Percentiles rank a stretch among this genome's conserved stretches.
phyloP scores from a whole-genome alignment of 2,888 invertebrate genomes.

The Thymelicus lineola region DNA sequence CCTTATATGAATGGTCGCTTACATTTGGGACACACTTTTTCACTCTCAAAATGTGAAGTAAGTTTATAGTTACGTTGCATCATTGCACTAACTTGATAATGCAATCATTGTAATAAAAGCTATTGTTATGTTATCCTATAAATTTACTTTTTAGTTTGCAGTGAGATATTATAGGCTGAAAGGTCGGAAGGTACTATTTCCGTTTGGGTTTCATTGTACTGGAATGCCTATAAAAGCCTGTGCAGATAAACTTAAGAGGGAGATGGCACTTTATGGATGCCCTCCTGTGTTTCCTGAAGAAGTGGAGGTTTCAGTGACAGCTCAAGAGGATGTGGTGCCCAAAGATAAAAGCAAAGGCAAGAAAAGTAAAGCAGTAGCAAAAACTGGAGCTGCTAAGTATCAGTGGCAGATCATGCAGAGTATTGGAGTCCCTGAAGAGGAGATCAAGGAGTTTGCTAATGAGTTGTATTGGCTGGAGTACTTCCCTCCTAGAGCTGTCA shows the following conservation, averaged over 20 bases:
- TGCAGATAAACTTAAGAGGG: constrained; percentile 97
- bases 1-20: constrained; percentile 99
- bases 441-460: constrained; percentile 96
- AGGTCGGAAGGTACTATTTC: constrained; percentile 96
- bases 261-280: constrained; percentile 95
- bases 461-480: constrained; percentile 97
- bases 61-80: constrained; percentile 41
- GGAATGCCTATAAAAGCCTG: constrained; percentile 99
- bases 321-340: constrained; percentile 85
- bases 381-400: constrained; percentile 94
- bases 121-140: not conserved
- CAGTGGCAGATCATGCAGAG: constrained; percentile 99
- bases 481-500: constrained; percentile 95
- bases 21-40: constrained; percentile 99
- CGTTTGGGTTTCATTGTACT: constrained; percentile 99
- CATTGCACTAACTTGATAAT: not conserved
- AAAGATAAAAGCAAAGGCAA: constrained; percentile 92
- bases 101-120: not conserved
- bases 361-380: constrained; percentile 97
- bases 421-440: constrained; percentile 94
- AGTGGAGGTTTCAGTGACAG: constrained; percentile 74
- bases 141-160: constrained; percentile 88
- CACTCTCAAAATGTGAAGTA: constrained; percentile 98
- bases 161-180: constrained; percentile 95
- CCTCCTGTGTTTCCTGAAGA: constrained; percentile 95